phyloP scores from a whole-genome alignment of 2,888 invertebrate species.

The Steinernema hermaphroditum region DNA sequence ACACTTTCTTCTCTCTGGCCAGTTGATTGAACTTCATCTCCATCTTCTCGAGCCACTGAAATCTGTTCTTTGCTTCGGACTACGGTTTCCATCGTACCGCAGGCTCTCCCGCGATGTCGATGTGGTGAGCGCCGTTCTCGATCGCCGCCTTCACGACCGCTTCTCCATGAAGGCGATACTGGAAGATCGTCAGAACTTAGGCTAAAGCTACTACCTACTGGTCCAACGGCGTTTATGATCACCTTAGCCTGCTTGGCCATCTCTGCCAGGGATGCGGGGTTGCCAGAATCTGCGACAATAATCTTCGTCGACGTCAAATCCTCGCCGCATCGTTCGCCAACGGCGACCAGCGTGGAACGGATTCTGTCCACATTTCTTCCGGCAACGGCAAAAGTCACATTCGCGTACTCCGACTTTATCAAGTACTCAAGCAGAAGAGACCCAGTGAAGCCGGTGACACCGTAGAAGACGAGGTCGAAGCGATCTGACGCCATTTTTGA shows the following conservation, averaged over 20 bases:
- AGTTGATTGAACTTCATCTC: constrained; percentile 78
- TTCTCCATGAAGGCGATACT: constrained; percentile 80
- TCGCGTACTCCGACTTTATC: constrained; percentile 62
- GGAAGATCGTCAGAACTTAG: no score
- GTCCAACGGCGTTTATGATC: constrained; percentile 89
- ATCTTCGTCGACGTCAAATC: constrained; percentile 68
- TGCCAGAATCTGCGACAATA: constrained; percentile 78
- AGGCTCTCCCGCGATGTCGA: constrained; percentile 91
- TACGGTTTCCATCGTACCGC: constrained; percentile 66
- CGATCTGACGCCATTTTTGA: constrained; percentile 37
- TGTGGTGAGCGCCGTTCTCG: constrained; percentile 79
- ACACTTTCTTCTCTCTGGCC: constrained; percentile 73
- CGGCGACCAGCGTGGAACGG: background rate
- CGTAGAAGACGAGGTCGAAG: constrained; percentile 83
- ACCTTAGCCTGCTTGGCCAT: constrained; percentile 83
- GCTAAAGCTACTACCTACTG: no score
- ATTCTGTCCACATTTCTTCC: constrained; percentile 17
- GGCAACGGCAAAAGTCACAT: constrained; percentile 34
- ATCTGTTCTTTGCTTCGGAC: constrained; percentile 16
- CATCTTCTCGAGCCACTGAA: constrained; percentile 81
- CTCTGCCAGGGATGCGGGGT: constrained; percentile 75
- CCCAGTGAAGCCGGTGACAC: constrained; percentile 91
- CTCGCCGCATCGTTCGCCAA: constrained; percentile 5
- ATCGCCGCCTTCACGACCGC: constrained; percentile 85
- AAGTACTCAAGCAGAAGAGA: constrained; percentile 78